Evolutionary conservation across 1,140 invertebrate genomes (phyloP), one percentile per base, ranked within the genome.

Genomic region (Leptestheria dahalacensis): DNA sequence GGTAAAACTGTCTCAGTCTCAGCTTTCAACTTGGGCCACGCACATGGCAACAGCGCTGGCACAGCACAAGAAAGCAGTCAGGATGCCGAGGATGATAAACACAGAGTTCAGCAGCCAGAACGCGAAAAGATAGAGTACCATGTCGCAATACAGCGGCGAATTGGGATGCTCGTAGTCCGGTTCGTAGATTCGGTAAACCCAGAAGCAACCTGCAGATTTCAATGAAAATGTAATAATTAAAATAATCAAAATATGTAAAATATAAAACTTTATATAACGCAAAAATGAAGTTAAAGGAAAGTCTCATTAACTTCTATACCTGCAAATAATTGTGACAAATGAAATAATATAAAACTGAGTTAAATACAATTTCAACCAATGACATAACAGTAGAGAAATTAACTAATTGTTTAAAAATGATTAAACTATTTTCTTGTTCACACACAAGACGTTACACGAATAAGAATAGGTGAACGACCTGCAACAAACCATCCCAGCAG

Each of bases 401-500:
- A n/a, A n/a, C n/a, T n/a, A n/a, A n/a, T n/a, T n/a, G n/a, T n/a
- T n/a, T n/a, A n/a, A n/a, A n/a, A n/a, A n/a, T n/a, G n/a, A n/a
- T n/a, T n/a, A n/a, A n/a, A n/a, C n/a, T n/a, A n/a, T n/a, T n/a
- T n/a, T n/a, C n/a, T n/a, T n/a, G n/a, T n/a, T n/a, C n/a, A n/a
- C n/a, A n/a, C n/a, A n/a, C n/a, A n/a, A n/a, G n/a, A n/a, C n/a
- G n/a, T n/a, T n/a, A n/a, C n/a, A n/a, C n/a, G n/a, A n/a, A n/a
- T n/a, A n/a, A n/a, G n/a, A n/a, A n/a, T n/a, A n/a, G n/a, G n/a
- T n/a, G n/a, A n/a, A n/a, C n/a, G 66, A 79, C 80, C 80, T 49
- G 81, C 75, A 57, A 82, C 79, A 63, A 82, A 82, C 81, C 81
- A 82, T 46, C 75, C 79, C 28, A 82, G 70, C 67, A 83, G 75